Base-by-base conservation (phyloP, 2,113 vertebrate genomes). In the Channa maculata region DNA sequence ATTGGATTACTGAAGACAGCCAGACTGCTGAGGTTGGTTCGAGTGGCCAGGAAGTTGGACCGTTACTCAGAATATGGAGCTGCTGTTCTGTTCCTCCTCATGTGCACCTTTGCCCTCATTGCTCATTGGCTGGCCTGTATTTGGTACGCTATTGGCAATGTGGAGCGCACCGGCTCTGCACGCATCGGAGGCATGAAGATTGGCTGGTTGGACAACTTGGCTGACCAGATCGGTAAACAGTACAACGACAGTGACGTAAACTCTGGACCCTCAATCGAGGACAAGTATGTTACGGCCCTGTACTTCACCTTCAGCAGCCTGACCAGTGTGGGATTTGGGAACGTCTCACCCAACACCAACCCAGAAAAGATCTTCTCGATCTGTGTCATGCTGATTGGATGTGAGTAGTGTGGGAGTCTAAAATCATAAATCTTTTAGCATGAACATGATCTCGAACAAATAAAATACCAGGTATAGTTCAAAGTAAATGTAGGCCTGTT, bases 251-350 rank as follows among this genome's bases (percentile, higher is more conserved):
- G 94, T 0, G 95, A 99, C 72, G 58, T 84, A 0, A 79, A 84
- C 43, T 98, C 97, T 0, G 98, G 98, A 1, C 98, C 98, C 0
- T 97, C 96, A 63, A 96, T 96, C 92, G 96, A 98, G 88, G 98
- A 99, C 91, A 99, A 98, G 89, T 99, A 99, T 0, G 98, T 99
- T 72, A 99, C 98, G 0, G 98, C 98, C 0, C 95, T 99, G 44
- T 99, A 99, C 94, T 99, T 99, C 95, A 99, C 98, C 95, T 99
- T 99, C 95, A 99, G 98, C 94, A 99, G 97, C 83, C 95, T 99
- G 89, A 99, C 98, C 92, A 99, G 98, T 0, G 98, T 99, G 55
- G 98, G 98, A 24, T 99, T 99, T 0, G 98, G 98, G 51, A 99
- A 99, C 0, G 97, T 99, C 53, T 99, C 97, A 0, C 98, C 98